phyloP scores from a whole-genome alignment of 2,797 vertebrate genomes.

The Hydrolagus colliei region DNA sequence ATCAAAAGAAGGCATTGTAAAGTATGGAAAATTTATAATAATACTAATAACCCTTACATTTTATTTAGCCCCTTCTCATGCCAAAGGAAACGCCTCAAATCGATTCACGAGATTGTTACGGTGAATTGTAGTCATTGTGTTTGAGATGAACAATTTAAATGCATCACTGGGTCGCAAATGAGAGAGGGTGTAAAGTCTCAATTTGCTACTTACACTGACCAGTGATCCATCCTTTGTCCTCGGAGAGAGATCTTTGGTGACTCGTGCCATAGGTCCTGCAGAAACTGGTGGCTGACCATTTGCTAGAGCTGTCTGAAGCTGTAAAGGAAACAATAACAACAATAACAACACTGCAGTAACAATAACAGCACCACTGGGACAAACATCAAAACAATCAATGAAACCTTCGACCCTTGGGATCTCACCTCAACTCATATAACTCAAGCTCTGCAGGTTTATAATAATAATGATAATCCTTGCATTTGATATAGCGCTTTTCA shows the following conservation, averaged over 20 bases:
- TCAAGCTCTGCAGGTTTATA: too few relatives aligned
- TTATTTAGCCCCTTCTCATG: too few relatives aligned
- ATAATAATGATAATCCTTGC: too few relatives aligned
- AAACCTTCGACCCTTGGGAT: neutral
- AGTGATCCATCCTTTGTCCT: slow-evolving; percentile 43
- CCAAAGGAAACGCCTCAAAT: too few relatives aligned
- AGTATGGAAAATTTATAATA: neutral
- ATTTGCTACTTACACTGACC: slow-evolving; percentile 49
- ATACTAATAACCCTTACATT: too few relatives aligned
- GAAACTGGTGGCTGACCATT: slow-evolving; percentile 44
- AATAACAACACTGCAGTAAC: neutral
- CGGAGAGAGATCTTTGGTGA: slow-evolving; percentile 43
- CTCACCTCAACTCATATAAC: neutral
- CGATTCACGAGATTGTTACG: too few relatives aligned
- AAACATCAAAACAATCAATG: slow-evolving; percentile 1
- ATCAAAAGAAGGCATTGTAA: neutral
- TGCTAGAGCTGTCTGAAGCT: slow-evolving; percentile 50
- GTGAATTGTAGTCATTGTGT: too few relatives aligned
- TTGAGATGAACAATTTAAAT: too few relatives aligned
- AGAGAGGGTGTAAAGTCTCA: too few relatives aligned
- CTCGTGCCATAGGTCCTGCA: slow-evolving; percentile 27
- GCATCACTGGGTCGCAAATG: neutral
- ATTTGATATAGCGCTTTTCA: too few relatives aligned
- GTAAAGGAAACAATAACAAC: slow-evolving; percentile 36
- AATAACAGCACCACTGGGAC: neutral